Conservation (phyloP, 2,797 vertebrate genomes). For the Cyprinella venusta region DNA sequence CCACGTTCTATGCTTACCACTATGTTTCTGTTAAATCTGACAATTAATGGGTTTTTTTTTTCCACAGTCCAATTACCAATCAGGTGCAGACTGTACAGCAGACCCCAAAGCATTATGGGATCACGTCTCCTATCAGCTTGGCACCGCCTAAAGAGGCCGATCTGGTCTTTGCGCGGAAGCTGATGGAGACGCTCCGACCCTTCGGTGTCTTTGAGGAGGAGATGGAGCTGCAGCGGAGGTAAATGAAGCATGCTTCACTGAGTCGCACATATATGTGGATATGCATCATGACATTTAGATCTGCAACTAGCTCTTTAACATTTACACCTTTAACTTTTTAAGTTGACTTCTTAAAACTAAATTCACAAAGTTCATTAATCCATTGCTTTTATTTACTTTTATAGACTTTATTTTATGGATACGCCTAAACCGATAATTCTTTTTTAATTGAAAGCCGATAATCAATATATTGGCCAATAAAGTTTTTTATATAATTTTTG, state of each 20-base stretch:
- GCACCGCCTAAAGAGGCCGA: slow-evolving; percentile 85
- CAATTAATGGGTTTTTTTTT: background rate
- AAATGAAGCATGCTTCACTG: background rate
- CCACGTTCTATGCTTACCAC: background rate
- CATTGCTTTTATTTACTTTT: background rate
- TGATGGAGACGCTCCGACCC: slow-evolving; percentile 84
- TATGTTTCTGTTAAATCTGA: background rate
- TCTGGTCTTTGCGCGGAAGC: slow-evolving; percentile 81
- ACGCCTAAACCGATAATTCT: too few relatives aligned
- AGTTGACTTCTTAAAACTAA: background rate
- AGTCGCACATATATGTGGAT: background rate
- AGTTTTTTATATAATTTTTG: too few relatives aligned
- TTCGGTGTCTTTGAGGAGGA: slow-evolving; percentile 88
- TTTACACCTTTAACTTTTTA: background rate
- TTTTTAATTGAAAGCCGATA: too few relatives aligned
- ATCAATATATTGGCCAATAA: too few relatives aligned
- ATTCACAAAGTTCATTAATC: background rate
- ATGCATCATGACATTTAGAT: background rate
- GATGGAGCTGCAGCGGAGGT: slow-evolving; percentile 88
- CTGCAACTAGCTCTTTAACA: background rate
- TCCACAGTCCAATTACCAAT: slow-evolving; percentile 80
- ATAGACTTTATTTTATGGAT: background rate
- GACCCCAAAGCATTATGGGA: slow-evolving; percentile 85
- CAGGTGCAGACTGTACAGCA: slow-evolving; percentile 78
- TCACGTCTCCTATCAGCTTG: slow-evolving; percentile 89